Conservation (phyloP, 2,888 invertebrate genomes). For the Erannis defoliaria region DNA sequence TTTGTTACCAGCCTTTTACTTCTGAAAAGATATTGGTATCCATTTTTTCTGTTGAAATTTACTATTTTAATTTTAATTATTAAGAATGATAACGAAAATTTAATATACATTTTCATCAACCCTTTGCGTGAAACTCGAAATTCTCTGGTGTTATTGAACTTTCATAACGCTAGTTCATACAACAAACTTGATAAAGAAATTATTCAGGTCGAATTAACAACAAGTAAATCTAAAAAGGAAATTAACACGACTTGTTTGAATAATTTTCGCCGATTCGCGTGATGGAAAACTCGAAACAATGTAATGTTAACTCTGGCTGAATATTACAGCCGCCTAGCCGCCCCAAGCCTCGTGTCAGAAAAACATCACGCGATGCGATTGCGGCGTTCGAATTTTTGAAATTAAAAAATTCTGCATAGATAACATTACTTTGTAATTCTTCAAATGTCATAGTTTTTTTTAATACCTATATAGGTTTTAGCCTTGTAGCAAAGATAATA, state of each 20-base stretch:
- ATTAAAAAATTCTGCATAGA: constrained; percentile 48
- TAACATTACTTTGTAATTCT: constrained; percentile 12
- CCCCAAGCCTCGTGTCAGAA: constrained; percentile 57
- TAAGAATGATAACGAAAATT: neutral
- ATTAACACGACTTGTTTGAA: constrained; percentile 51
- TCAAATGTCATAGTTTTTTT: neutral
- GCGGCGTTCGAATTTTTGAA: constrained; percentile 58
- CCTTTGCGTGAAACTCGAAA: neutral
- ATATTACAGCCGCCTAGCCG: constrained; percentile 54
- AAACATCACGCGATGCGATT: constrained; percentile 59
- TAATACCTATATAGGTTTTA: no score
- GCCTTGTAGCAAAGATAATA: no score
- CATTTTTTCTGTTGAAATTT: no score
- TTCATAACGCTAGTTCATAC: constrained; percentile 10
- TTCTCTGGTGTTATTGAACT: constrained; percentile 20
- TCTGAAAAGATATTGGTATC: no score
- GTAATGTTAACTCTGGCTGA: constrained; percentile 56
- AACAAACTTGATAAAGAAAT: constrained; percentile 30
- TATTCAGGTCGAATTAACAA: constrained; percentile 29
- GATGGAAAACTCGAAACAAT: constrained; percentile 64
- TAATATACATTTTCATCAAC: neutral
- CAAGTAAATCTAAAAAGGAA: constrained; percentile 45
- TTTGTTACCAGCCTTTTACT: neutral
- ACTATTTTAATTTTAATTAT: no score
- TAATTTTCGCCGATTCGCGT: constrained; percentile 69